These are phyloP conservation scores for Melieria omissa DNA, from an alignment of 2,888 invertebrate genomes.

Conservation along the genomic window DNA sequence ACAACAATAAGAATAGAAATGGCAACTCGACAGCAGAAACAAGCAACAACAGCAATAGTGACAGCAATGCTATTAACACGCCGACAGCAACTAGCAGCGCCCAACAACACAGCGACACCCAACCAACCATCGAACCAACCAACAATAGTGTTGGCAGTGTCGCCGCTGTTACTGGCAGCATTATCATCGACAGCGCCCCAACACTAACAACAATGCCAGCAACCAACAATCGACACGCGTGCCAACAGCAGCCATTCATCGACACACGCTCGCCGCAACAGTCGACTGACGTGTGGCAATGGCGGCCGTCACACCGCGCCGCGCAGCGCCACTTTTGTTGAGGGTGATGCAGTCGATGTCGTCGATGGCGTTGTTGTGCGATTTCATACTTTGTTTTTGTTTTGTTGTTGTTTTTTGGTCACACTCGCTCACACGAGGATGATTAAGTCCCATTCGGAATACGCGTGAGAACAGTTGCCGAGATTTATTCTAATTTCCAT, in stretches of 20 bases:
- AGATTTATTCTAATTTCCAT: constrained; percentile 33
- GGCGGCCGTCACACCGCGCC: no score
- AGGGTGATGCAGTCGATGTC: neutral
- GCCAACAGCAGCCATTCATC: constrained; percentile 7
- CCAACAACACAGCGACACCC: no score
- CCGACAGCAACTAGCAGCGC: constrained; percentile 1
- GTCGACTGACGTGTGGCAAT: no score
- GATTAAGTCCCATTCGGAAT: constrained; percentile 31
- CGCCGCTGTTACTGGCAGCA: constrained; percentile 14
- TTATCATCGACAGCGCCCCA: constrained; percentile 16
- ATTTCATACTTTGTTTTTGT: no score
- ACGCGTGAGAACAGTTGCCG: constrained; percentile 21
- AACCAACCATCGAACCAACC: neutral
- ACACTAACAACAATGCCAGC: neutral
- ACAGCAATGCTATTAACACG: constrained; percentile 25
- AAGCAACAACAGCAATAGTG: neutral
- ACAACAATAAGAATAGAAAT: neutral
- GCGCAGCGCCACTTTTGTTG: neutral
- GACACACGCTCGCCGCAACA: no score
- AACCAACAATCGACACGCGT: neutral
- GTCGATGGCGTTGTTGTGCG: no score
- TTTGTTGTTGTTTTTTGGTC: no score
- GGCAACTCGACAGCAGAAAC: constrained; percentile 16
- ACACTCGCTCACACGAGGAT: constrained; percentile 8
- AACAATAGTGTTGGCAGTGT: constrained; percentile 16